Evolutionary conservation across 30 jellyfish, hydroid and myxozoan species (phyloP).

Genomic region (Hydra vulgaris): DNA sequence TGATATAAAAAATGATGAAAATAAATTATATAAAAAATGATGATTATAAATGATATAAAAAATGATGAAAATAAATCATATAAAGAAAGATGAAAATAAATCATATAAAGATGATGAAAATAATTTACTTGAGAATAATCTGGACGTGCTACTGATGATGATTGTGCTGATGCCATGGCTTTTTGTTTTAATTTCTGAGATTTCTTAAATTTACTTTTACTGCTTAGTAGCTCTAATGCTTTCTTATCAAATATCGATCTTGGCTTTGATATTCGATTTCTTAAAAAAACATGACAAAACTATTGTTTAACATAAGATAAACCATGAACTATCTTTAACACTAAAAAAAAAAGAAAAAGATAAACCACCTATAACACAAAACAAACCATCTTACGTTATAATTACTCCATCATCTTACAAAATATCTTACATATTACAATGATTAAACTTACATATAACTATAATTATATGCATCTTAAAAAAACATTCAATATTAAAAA

Average conservation of each 20-base stretch:
- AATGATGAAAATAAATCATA: background rate
- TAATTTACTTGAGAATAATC: constrained; percentile 79
- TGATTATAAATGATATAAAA: background rate
- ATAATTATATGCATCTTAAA: no score
- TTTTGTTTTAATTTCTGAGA: constrained; percentile 82
- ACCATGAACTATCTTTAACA: background rate
- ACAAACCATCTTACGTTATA: background rate
- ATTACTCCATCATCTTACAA: no score
- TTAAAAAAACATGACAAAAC: constrained; percentile 12
- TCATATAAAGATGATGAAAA: background rate
- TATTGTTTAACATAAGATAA: background rate
- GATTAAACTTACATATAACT: no score
- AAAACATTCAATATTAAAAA: no score
- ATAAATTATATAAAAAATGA: background rate
- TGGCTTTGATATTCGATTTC: constrained; percentile 72
- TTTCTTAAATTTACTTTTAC: constrained; percentile 83
- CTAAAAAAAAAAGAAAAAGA: background rate
- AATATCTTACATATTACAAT: no score
- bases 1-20: no score
- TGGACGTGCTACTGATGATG: constrained; percentile 43
- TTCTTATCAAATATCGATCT: constrained; percentile 88
- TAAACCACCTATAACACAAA: background rate
- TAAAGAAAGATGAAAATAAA: background rate
- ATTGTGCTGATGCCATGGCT: constrained; percentile 58
- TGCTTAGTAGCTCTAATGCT: constrained; percentile 76